Evolutionary conservation across 2,797 vertebrate genomes (phyloP), one percentile per base, ranked within the genome.

Genomic region (Enoplosus armatus): DNA sequence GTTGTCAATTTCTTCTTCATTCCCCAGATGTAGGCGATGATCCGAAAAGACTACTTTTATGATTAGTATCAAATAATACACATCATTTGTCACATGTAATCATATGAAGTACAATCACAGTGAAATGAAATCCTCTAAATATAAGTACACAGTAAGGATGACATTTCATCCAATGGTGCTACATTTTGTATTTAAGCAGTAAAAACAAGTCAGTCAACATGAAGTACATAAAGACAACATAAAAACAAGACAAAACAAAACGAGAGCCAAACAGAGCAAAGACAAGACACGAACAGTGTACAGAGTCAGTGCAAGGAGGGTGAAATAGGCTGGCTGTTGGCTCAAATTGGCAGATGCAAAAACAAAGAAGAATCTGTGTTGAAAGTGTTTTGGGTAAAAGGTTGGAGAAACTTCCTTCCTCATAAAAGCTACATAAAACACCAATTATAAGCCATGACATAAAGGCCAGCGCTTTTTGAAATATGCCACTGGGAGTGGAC

Each of bases 381-480:
- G 12, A 18, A 26, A 50, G 4, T 24, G 12, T 22, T 35, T n/a
- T 14, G 22, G 22, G 18, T 10, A n/a, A 50, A 62, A 27, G 14
- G 56, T 63, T 71, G 35, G 22, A 64, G 50, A 66, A 60, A 9
- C 29, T 5, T 48, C 2, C 50, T 59, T 7, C 22, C 31, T 51
- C 2, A 26, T 4, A 3, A 31, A 26, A 14, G 1, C 26, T 6
- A 4, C 1, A 48, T 16, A 2, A 55, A 56, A 51, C 24, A 11
- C 10, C 3, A 56, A 68, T 55, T 31, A 3, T 9, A 24, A 48
- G 15, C 48, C 6, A 8, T 59, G 29, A 29, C 41, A 53, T 35
- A 4, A 39, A 74, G 8, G 15, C 37, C 39, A 62, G n/a, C 60
- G 65, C 59, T 79, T 90, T n/a, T 90, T 85, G 54, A 92, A 91